These are phyloP conservation scores for Megalopta genalis DNA, from an alignment of 1,140 invertebrate species.

Conservation along the genomic window DNA sequence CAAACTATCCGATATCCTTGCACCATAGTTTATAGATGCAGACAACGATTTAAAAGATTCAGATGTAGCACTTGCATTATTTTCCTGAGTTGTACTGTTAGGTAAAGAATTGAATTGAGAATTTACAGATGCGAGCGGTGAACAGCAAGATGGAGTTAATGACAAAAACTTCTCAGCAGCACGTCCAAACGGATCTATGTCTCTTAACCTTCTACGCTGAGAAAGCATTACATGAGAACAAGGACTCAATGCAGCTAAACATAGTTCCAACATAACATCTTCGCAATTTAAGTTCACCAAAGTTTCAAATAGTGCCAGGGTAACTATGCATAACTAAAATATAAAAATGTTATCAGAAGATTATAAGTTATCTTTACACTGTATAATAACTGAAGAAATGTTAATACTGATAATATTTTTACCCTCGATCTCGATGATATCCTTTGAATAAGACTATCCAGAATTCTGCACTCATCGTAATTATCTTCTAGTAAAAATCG, in stretches of 20 bases:
- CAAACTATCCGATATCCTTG: conserved; percentile 81
- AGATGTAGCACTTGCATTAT: conserved; percentile 34
- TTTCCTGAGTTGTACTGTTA: conserved; percentile 69
- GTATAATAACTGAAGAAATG: not conserved
- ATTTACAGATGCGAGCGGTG: conserved; percentile 35
- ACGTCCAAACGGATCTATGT: conserved; percentile 90
- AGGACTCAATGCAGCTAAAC: conserved; percentile 92
- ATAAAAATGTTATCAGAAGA: conserved; percentile 26
- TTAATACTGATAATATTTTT: conserved; percentile 58
- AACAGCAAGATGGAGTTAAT: conserved; percentile 86
- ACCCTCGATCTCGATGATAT: conserved; percentile 87
- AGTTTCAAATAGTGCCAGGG: conserved; percentile 94
- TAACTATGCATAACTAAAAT: conserved; percentile 92
- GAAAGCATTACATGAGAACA: conserved; percentile 95
- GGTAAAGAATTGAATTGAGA: conserved; percentile 70
- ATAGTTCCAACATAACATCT: conserved; percentile 96
- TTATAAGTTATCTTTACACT: not conserved
- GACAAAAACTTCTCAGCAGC: conserved; percentile 91
- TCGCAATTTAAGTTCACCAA: conserved; percentile 96
- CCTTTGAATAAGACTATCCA: conserved; percentile 89
- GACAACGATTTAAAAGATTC: conserved; percentile 68
- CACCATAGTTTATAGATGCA: conserved; percentile 78
- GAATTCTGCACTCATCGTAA: conserved; percentile 89
- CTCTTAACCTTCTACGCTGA: conserved; percentile 86
- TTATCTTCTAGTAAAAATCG: conserved; percentile 92